Base-by-base conservation (phyloP, 2,113 vertebrate species). In the Mesocricetus auratus region DNA sequence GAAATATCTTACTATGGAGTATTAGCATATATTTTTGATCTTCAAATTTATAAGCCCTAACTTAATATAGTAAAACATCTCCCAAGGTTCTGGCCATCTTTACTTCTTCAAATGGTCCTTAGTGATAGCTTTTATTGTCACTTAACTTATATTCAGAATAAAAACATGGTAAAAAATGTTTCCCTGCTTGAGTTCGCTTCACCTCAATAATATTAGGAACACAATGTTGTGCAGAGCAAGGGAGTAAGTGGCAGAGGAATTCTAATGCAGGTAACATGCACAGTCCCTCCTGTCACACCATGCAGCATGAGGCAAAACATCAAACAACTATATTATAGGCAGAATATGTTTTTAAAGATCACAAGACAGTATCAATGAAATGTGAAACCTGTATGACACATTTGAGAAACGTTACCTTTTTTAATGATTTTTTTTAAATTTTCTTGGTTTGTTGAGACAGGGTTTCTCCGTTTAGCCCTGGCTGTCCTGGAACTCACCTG, bases 61-160 rank as follows among this genome's bases (percentile, higher is more conserved):
- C 3, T 92, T 89, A 91, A 89, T 45, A 96, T 13, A 73, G 60
- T 68, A 64, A 64, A 24, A 74, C 29, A 83, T 85, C n/a, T 31
- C 39, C 36, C 64, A 91, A 75, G 29, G 7, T 79, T 89, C 39
- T 29, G 73, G 45, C 77, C 24, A 93, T 56, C 47, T 82, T 88
- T 50, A 91, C 3, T 86, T 81, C 89, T 78, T 94, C 47, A 58
- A 83, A 17, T 39, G 47, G n/a, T 75, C 95, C 47, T 74, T 78
- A 24, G 56, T 36, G 31, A 68, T 33, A 83, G 15, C 29, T 68
- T 73, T 16, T 93, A 29, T 45, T n/a, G 45, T 68, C 36, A 39
- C 42, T 92, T 75, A 74, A 68, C 89, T 96, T 91, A 47, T 45
- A 85, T 62, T 94, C 78, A 82, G 42, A 92, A 45, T 64, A 94